Evolutionary conservation across 2,113 vertebrate genomes (phyloP).

Genomic region (cattle (Bos taurus)): DNA sequence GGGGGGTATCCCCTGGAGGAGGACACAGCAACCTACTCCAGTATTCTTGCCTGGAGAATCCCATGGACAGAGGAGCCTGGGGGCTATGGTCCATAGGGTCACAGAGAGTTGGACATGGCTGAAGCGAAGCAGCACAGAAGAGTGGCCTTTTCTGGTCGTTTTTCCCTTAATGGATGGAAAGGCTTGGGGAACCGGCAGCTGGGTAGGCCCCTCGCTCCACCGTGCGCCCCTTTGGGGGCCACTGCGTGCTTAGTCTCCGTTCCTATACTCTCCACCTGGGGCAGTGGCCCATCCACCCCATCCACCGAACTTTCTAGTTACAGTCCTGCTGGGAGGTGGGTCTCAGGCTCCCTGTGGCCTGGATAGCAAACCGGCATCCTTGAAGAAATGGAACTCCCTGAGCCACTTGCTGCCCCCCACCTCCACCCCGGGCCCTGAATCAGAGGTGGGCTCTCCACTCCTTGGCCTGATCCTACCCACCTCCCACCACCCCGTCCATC

Average conservation of each 20-base stretch:
- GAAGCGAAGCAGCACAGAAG: not conserved
- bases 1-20: not conserved
- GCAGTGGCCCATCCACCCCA: not conserved
- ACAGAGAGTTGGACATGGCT: not conserved
- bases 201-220: not conserved
- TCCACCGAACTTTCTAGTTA: not conserved
- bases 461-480: not conserved
- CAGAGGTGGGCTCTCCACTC: not conserved
- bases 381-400: not conserved
- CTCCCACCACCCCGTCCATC: not conserved
- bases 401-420: too few species aligned
- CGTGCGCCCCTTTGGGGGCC: not conserved
- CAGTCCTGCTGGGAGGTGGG: accelerated
- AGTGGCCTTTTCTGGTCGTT: not conserved
- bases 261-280: not conserved
- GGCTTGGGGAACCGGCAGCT: not conserved
- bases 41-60: not conserved
- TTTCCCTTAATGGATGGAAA: too few species aligned
- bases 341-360: not conserved
- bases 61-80: not conserved
- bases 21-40: not conserved
- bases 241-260: not conserved
- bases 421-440: not conserved
- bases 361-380: not conserved
- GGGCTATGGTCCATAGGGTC: not conserved